Evolutionary conservation across 2,797 vertebrate species (phyloP).

Genomic region (Rallus crepitans): DNA sequence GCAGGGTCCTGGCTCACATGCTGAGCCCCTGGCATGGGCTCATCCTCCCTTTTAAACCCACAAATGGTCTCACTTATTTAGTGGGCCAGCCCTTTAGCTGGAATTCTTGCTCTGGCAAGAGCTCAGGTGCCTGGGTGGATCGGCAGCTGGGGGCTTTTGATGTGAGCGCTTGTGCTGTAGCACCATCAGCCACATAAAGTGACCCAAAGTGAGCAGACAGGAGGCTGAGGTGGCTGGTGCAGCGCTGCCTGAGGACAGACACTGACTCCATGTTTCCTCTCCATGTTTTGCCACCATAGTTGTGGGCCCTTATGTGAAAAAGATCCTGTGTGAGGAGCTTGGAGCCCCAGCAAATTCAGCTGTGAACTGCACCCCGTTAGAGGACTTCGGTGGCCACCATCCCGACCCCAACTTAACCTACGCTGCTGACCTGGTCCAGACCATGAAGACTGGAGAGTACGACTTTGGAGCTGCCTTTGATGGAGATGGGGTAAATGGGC

Average conservation of each 20-base stretch:
- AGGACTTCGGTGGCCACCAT: constrained; percentile 98
- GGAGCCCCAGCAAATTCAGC: constrained; percentile 94
- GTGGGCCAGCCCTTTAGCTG: background rate
- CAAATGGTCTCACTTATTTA: background rate
- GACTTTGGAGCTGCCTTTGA: constrained; percentile 98
- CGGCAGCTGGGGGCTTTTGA: background rate
- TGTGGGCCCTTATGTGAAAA: constrained; percentile 96
- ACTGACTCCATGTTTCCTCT: background rate
- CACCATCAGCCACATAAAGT: background rate
- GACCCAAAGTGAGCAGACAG: accelerated
- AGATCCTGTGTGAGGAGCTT: constrained; percentile 96
- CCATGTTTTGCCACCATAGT: constrained; percentile 75
- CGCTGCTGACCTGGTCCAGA: constrained; percentile 92
- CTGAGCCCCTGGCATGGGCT: background rate
- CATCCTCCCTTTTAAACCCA: background rate
- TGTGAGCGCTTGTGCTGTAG: background rate
- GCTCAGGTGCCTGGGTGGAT: background rate
- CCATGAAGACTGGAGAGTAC: constrained; percentile 95
- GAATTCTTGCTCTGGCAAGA: background rate
- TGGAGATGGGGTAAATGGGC: constrained; percentile 92
- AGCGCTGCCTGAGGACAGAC: background rate
- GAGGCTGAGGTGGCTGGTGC: background rate
- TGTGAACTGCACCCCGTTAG: constrained; percentile 91
- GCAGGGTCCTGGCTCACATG: background rate
- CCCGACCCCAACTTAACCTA: constrained; percentile 98